Conservation (phyloP, 2,888 invertebrate genomes). For the Acleris literana region DNA sequence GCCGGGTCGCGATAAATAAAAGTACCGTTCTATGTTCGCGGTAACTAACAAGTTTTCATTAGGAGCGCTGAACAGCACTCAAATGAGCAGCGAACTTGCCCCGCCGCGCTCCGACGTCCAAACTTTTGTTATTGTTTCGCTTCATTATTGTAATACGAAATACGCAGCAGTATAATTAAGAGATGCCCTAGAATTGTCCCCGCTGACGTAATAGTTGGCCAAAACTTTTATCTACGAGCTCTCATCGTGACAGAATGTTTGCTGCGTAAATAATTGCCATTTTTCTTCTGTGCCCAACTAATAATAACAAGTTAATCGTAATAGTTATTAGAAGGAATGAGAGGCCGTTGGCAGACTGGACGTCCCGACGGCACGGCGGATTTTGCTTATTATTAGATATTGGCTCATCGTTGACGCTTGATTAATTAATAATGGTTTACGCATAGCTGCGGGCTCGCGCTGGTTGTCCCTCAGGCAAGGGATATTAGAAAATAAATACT, state of each 20-base stretch:
- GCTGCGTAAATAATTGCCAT: conserved; percentile 68
- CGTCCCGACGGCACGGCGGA: conserved; percentile 47
- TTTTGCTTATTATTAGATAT: conserved; percentile 54
- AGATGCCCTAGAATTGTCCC: conserved; percentile 74
- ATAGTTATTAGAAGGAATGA: conserved; percentile 59
- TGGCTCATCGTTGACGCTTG: conserved; percentile 27
- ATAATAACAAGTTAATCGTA: conserved; percentile 68
- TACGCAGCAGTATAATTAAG: conserved; percentile 80
- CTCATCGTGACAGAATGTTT: conserved; percentile 69
- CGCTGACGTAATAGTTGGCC: conserved; percentile 71
- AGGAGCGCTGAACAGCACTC: conserved; percentile 76
- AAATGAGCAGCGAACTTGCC: conserved; percentile 75
- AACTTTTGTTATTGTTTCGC: conserved; percentile 82
- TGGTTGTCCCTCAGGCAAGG: conserved; percentile 14
- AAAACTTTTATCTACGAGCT: conserved; percentile 71
- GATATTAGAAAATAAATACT: background rate
- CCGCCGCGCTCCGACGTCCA: conserved; percentile 68
- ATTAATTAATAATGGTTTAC: conserved; percentile 35
- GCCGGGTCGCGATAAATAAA: conserved; percentile 62
- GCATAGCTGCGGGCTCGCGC: conserved; percentile 23
- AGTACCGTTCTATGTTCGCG: conserved; percentile 65
- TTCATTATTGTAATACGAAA: conserved; percentile 83
- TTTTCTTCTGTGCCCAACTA: conserved; percentile 61
- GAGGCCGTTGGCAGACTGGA: conserved; percentile 53
- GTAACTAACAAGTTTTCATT: conserved; percentile 80